Evolutionary conservation across 64 coral and sea anemone species (phyloP).

Genomic region (Orbicella faveolata): DNA sequence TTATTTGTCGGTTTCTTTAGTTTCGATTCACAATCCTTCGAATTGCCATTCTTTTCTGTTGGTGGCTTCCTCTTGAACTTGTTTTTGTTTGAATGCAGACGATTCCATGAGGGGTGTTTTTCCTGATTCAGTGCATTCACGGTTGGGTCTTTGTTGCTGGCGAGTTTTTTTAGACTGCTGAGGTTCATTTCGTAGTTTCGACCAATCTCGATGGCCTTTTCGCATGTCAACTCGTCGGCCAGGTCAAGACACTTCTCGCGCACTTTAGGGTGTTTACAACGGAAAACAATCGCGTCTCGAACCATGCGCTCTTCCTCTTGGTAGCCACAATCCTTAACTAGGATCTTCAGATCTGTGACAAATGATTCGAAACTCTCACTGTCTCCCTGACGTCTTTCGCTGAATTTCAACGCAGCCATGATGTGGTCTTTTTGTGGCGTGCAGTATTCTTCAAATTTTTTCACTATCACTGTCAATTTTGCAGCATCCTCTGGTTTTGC

Average conservation of each 20-base stretch:
- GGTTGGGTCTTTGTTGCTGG: not conserved
- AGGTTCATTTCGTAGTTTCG: slow-evolving; percentile 26
- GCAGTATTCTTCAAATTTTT: slow-evolving; percentile 33
- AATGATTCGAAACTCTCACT: slow-evolving; percentile 47
- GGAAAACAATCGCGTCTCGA: slow-evolving; percentile 20
- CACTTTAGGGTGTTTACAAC: slow-evolving; percentile 35
- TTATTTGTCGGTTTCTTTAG: not conserved
- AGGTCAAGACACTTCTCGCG: slow-evolving; percentile 10
- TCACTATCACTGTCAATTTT: not conserved
- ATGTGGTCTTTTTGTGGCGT: slow-evolving; percentile 13
- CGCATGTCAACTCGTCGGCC: slow-evolving; percentile 7
- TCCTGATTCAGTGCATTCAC: not conserved
- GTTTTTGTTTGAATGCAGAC: not conserved
- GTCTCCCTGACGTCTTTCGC: slow-evolving; percentile 41
- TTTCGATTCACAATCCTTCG: not conserved
- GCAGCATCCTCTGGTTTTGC: slow-evolving; percentile 4
- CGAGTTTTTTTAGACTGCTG: not conserved
- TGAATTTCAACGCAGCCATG: slow-evolving; percentile 30
- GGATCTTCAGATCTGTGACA: slow-evolving; percentile 45
- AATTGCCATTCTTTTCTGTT: not conserved
- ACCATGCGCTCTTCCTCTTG: slow-evolving; percentile 20
- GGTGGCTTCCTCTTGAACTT: not conserved
- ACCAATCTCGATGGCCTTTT: slow-evolving; percentile 45
- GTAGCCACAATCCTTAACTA: slow-evolving; percentile 28
- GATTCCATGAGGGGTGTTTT: not conserved